phyloP scores from a whole-genome alignment of 1,140 invertebrate genomes.

The Papilio aristodemus region DNA sequence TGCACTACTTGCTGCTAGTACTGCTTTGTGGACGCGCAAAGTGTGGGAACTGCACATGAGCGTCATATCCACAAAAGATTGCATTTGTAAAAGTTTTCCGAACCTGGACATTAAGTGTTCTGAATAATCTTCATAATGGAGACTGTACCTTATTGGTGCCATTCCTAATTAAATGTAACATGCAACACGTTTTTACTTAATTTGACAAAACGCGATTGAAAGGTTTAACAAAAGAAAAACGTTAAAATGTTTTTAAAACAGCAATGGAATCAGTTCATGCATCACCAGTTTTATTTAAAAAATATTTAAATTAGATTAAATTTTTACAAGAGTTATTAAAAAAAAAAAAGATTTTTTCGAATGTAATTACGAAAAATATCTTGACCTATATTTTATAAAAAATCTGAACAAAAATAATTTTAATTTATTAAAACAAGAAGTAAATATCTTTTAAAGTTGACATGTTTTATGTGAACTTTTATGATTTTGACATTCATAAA shows the following conservation, averaged over 20 bases:
- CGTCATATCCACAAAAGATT: slow-evolving; percentile 83
- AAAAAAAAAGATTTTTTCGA: background rate
- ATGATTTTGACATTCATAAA: background rate
- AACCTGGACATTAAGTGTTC: slow-evolving; percentile 81
- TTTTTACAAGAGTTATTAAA: background rate
- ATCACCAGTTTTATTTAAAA: slow-evolving; percentile 19
- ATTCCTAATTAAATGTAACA: slow-evolving; percentile 46
- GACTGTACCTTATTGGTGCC: slow-evolving; percentile 74
- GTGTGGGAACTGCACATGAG: slow-evolving; percentile 83
- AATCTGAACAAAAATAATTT: background rate
- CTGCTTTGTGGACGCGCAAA: slow-evolving; percentile 82
- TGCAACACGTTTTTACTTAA: slow-evolving; percentile 19
- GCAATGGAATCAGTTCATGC: background rate
- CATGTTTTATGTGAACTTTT: background rate
- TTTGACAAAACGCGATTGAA: slow-evolving; percentile 30
- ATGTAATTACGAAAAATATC: background rate
- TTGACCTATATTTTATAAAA: background rate
- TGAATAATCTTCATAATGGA: slow-evolving; percentile 82
- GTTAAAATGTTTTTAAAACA: slow-evolving; percentile 28
- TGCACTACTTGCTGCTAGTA: slow-evolving; percentile 83
- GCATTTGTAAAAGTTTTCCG: slow-evolving; percentile 82
- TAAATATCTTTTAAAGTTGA: background rate
- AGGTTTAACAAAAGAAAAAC: slow-evolving; percentile 36
- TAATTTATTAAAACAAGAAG: background rate
- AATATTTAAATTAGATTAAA: background rate